Conservation (phyloP, 2,797 vertebrate genomes). For the Eidolon dupreanum region DNA sequence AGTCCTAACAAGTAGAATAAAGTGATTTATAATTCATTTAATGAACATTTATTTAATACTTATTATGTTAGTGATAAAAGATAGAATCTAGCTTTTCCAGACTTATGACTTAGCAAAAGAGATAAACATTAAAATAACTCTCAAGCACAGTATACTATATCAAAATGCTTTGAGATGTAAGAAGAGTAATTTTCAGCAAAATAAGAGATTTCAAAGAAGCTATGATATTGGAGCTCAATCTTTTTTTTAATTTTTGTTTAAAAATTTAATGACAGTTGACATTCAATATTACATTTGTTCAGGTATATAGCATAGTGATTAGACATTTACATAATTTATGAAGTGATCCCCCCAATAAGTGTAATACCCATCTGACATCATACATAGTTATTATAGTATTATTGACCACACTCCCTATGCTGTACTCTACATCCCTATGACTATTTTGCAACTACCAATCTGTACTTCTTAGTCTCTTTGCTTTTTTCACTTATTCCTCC, state of each 20-base stretch:
- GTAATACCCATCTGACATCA: too few relatives aligned
- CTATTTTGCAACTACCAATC: too few relatives aligned
- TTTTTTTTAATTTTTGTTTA: not conserved
- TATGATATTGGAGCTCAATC: not conserved
- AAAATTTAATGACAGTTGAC: too few relatives aligned
- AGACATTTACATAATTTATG: too few relatives aligned
- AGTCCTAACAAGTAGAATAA: not conserved
- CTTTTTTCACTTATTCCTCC: too few relatives aligned
- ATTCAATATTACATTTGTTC: too few relatives aligned
- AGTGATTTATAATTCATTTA: not conserved
- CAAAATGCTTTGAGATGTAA: not conserved
- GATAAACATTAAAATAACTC: not conserved
- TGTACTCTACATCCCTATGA: too few relatives aligned
- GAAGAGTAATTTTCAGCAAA: not conserved
- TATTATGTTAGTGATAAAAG: not conserved
- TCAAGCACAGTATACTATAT: not conserved
- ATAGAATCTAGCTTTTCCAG: not conserved
- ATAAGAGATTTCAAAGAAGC: not conserved
- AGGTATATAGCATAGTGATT: too few relatives aligned
- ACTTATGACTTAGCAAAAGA: not conserved
- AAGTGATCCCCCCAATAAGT: too few relatives aligned
- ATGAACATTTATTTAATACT: not conserved
- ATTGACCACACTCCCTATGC: too few relatives aligned
- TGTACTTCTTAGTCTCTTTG: too few relatives aligned
- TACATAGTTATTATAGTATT: too few relatives aligned